Evolutionary conservation across 1,140 invertebrate species (phyloP).

Genomic region (Parasteatoda tepidariorum): DNA sequence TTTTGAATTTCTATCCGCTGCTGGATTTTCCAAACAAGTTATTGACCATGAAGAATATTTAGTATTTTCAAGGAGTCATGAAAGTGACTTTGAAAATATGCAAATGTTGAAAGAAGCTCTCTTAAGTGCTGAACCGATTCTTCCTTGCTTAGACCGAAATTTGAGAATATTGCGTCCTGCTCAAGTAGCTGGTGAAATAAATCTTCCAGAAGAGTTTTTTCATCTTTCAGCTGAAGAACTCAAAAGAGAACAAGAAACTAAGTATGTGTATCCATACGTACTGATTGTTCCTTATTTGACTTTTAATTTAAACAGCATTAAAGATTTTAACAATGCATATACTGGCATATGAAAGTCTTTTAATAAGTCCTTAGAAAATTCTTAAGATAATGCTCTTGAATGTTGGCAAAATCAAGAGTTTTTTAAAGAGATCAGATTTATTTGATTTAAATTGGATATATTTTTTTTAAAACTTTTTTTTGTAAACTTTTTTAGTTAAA

Average conservation of each 20-base stretch:
- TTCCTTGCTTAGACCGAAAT: conserved; percentile 85
- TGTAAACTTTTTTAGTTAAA: too few relatives aligned
- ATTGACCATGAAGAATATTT: conserved; percentile 72
- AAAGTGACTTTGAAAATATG: conserved; percentile 72
- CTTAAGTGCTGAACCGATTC: conserved; percentile 81
- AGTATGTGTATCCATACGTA: conserved; percentile 71
- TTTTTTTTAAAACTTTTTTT: too few relatives aligned
- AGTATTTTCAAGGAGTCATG: conserved; percentile 74
- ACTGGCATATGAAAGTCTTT: too few relatives aligned
- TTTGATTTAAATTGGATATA: too few relatives aligned
- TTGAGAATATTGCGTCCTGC: conserved; percentile 85
- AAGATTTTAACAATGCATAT: too few relatives aligned
- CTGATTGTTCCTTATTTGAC: too few relatives aligned
- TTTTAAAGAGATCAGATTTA: too few relatives aligned
- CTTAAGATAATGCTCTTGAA: too few relatives aligned
- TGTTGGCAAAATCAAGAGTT: too few relatives aligned
- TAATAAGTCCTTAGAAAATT: too few relatives aligned
- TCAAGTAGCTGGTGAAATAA: conserved; percentile 75
- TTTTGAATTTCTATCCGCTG: conserved; percentile 83
- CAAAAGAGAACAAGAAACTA: conserved; percentile 83
- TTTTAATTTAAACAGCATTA: too few relatives aligned
- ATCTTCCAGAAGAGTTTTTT: conserved; percentile 87
- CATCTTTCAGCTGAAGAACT: conserved; percentile 82
- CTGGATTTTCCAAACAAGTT: conserved; percentile 79
- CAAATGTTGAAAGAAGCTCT: conserved; percentile 80